Conservation (phyloP, 2,797 vertebrate species). For the Hydrocynus forskahlii region DNA sequence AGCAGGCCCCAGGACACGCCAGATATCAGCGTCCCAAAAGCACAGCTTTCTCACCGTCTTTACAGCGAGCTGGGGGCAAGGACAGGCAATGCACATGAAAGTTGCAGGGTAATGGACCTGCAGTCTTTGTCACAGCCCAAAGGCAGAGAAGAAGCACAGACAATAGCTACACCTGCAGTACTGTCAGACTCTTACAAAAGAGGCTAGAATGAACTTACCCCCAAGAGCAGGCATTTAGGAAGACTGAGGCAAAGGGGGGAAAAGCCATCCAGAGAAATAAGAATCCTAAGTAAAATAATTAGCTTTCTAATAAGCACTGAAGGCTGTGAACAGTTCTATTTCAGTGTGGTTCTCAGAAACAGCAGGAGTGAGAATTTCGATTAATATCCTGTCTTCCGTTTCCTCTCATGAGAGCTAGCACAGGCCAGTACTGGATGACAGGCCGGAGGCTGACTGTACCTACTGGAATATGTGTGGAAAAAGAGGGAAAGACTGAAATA, state of each 20-base stretch:
- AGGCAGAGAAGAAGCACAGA: constrained; percentile 8
- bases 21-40: background rate
- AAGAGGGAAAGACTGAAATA: too few relatives aligned
- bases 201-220: background rate
- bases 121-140: background rate
- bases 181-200: background rate
- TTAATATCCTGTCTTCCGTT: constrained; percentile 30
- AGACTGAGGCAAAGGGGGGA: background rate
- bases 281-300: constrained; percentile 27
- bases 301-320: constrained; percentile 17
- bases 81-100: background rate
- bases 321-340: constrained; percentile 16
- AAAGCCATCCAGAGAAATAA: background rate
- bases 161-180: constrained; percentile 16
- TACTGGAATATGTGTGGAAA: background rate
- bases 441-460: constrained; percentile 15
- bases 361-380: background rate
- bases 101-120: constrained; percentile 1
- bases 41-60: background rate
- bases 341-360: constrained; percentile 13
- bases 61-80: background rate
- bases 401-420: background rate
- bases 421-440: constrained; percentile 11
- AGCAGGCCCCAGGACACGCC: background rate
- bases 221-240: background rate